Conservation (phyloP, 1,140 invertebrate genomes). For the Antheraea pernyi region DNA sequence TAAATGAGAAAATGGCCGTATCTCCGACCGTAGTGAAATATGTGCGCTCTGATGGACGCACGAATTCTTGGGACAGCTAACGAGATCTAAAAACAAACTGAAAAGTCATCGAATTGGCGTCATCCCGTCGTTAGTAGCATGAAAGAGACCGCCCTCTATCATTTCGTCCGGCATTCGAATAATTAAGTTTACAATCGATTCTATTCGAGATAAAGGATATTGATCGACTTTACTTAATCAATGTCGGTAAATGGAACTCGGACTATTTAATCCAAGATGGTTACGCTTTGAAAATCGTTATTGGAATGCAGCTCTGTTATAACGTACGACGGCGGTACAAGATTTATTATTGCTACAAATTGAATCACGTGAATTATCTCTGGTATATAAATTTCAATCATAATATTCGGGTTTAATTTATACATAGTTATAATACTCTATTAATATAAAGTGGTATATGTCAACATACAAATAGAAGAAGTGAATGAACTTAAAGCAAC, state of each 20-base stretch:
- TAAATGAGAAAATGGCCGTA: constrained; percentile 64
- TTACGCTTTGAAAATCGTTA: constrained; percentile 14
- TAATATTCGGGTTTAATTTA: neutral
- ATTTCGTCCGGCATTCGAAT: constrained; percentile 28
- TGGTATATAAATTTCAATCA: constrained; percentile 1
- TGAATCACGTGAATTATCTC: constrained; percentile 9
- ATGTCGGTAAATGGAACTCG: constrained; percentile 33
- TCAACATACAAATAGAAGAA: neutral
- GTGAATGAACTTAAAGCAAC: no score
- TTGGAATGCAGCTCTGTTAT: constrained; percentile 8
- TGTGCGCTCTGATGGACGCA: constrained; percentile 59
- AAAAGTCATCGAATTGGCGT: constrained; percentile 48
- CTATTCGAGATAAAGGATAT: constrained; percentile 58
- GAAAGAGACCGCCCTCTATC: constrained; percentile 43
- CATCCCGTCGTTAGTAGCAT: constrained; percentile 40
- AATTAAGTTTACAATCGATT: constrained; percentile 58
- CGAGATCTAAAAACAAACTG: constrained; percentile 67
- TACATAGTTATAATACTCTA: neutral
- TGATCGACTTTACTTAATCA: constrained; percentile 66
- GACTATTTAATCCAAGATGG: constrained; percentile 11
- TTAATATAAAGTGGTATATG: neutral
- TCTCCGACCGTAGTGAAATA: constrained; percentile 54
- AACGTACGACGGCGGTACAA: neutral
- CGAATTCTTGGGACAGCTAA: constrained; percentile 53
- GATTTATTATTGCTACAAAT: constrained; percentile 13